Percentiles rank a stretch among this genome's conserved stretches.
These are phyloP conservation scores for Ladona fulva DNA, from an alignment of 1,140 invertebrate genomes.

Conservation along the genomic window DNA sequence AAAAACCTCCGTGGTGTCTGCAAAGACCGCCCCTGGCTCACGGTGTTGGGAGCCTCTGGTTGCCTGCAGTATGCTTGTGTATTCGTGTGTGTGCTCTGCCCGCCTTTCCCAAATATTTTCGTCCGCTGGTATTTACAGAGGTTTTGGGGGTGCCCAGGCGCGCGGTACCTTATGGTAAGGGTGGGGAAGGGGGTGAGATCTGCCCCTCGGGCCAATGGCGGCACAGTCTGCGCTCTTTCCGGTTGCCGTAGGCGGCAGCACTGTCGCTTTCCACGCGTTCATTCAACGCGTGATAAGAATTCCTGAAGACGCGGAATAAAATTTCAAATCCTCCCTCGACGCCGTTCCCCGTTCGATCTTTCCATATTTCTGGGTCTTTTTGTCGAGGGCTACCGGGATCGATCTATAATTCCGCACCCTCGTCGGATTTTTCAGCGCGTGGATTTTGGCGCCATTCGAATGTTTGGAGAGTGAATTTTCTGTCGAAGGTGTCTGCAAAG, in stretches of 20 bases:
- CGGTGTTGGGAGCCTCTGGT: neutral
- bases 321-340: neutral
- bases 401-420: no score
- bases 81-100: neutral
- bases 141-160: neutral
- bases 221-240: neutral
- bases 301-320: neutral
- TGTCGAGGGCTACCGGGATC: no score
- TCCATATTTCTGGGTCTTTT: no score
- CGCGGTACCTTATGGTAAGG: neutral
- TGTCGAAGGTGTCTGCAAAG: no score
- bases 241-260: neutral
- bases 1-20: no score
- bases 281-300: neutral
- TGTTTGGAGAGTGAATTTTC: no score
- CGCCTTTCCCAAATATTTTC: slow-evolving; percentile 5
- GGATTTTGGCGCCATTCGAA: no score
- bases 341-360: no score
- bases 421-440: no score
- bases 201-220: neutral
- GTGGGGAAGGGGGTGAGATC: neutral
- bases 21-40: no score
- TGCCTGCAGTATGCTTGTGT: neutral
- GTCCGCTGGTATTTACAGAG: neutral
- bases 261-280: neutral